phyloP scores from a whole-genome alignment of 1,140 invertebrate species.

The Eueides isabella region DNA sequence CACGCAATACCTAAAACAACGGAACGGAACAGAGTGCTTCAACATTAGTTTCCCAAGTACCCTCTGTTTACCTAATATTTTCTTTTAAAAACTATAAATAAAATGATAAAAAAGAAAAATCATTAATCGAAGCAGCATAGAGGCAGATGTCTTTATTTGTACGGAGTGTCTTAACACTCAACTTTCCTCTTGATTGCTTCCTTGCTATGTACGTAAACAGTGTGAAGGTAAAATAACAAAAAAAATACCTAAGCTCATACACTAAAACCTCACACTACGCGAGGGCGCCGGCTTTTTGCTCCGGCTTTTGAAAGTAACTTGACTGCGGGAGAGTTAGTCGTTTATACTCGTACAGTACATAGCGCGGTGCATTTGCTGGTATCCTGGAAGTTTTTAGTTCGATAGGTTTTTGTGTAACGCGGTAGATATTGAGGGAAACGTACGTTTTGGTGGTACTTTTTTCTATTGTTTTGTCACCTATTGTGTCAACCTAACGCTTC shows the following conservation, averaged over 20 bases:
- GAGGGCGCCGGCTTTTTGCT: slow-evolving; percentile 51
- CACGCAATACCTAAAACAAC: no score
- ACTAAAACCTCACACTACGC: slow-evolving; percentile 7
- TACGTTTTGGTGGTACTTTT: neutral
- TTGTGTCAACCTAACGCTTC: neutral
- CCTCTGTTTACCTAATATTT: no score
- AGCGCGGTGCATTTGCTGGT: slow-evolving; percentile 27
- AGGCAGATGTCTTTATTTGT: no score
- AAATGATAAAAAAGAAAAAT: no score
- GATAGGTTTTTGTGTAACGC: slow-evolving; percentile 19
- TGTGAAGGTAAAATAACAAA: no score
- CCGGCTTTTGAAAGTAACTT: slow-evolving; percentile 54
- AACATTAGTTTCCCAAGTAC: no score
- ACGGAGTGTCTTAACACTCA: no score
- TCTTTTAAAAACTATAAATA: no score
- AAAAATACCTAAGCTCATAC: neutral
- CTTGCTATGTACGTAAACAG: no score
- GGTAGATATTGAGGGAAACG: neutral
- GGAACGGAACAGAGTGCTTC: no score
- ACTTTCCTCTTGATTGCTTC: no score
- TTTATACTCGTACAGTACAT: slow-evolving; percentile 10
- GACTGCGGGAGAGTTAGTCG: slow-evolving; percentile 33
- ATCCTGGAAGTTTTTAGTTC: slow-evolving; percentile 12
- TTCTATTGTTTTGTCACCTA: neutral
- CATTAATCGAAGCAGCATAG: no score